Evolutionary conservation across 2,113 vertebrate species (phyloP).

Genomic region (Hypocryptadius cinnamomeus): DNA sequence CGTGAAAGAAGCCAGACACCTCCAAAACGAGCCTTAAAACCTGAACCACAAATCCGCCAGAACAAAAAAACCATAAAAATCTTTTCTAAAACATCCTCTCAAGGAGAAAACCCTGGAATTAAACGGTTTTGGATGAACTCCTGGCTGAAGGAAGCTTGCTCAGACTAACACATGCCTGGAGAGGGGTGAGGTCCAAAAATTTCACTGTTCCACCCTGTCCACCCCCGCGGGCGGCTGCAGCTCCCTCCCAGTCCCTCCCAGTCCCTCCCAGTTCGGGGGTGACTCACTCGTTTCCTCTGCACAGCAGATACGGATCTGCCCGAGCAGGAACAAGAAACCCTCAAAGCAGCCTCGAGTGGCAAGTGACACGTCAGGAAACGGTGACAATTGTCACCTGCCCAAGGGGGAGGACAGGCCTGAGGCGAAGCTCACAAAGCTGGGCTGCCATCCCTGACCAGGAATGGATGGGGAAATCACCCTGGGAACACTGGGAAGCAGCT

Average conservation of each 20-base stretch:
- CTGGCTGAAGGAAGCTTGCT: constrained; percentile 23
- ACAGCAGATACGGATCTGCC: constrained; percentile 12
- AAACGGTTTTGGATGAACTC: neutral
- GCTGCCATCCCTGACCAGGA: neutral
- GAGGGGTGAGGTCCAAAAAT: constrained; percentile 57
- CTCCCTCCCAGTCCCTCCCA: neutral
- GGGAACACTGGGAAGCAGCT: neutral
- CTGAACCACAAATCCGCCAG: neutral
- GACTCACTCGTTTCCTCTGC: constrained; percentile 69
- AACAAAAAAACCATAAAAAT: fast-evolving
- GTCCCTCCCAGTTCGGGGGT: constrained; percentile 44
- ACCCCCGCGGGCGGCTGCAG: neutral
- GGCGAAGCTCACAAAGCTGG: neutral
- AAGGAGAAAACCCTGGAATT: neutral
- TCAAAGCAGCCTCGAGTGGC: neutral
- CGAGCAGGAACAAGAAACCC: neutral
- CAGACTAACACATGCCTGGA: constrained; percentile 32
- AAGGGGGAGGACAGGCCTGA: neutral
- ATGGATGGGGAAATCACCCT: neutral
- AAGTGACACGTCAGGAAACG: neutral
- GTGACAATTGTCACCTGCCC: neutral
- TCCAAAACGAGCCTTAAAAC: neutral
- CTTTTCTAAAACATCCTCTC: neutral
- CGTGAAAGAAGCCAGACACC: neutral
- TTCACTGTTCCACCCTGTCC: constrained; percentile 52